These are phyloP conservation scores for Drosophila mimica DNA, from an alignment of 2,888 invertebrate species.

Conservation along the genomic window DNA sequence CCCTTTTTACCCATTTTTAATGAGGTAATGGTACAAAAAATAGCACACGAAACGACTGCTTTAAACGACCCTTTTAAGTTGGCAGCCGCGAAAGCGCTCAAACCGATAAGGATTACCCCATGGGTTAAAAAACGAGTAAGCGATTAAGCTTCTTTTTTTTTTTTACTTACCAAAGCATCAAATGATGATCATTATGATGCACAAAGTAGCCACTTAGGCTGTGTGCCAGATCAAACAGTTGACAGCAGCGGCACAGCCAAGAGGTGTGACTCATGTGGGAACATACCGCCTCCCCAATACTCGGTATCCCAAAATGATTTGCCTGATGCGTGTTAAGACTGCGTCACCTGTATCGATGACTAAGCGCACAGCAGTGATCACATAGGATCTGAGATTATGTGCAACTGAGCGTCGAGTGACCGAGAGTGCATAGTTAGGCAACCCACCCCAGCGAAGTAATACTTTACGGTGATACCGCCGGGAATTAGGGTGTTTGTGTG, in stretches of 20 bases:
- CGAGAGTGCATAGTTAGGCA: neutral
- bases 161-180: too few species aligned
- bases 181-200: slow-evolving; percentile 4
- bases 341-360: slow-evolving; percentile 56
- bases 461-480: neutral
- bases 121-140: slow-evolving; percentile 27
- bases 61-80: slow-evolving; percentile 55
- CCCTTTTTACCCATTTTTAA: too few species aligned
- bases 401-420: neutral
- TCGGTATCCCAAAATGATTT: slow-evolving; percentile 6
- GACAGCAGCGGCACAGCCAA: slow-evolving; percentile 7
- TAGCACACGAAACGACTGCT: slow-evolving; percentile 24
- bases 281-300: neutral
- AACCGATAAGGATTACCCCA: slow-evolving; percentile 46
- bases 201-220: slow-evolving; percentile 11
- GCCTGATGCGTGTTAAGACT: slow-evolving; percentile 26
- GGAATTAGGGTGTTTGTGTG: neutral
- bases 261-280: slow-evolving; percentile 47
- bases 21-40: neutral
- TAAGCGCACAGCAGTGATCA: slow-evolving; percentile 46
- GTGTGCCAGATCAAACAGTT: slow-evolving; percentile 37
- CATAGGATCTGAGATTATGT: too few species aligned
- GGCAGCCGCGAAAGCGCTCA: slow-evolving; percentile 9
- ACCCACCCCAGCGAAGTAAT: neutral
- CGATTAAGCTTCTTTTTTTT: slow-evolving; percentile 2